These are phyloP conservation scores for Cylindroiulus punctatus DNA, from an alignment of 2,888 invertebrate genomes.

Conservation along the genomic window DNA sequence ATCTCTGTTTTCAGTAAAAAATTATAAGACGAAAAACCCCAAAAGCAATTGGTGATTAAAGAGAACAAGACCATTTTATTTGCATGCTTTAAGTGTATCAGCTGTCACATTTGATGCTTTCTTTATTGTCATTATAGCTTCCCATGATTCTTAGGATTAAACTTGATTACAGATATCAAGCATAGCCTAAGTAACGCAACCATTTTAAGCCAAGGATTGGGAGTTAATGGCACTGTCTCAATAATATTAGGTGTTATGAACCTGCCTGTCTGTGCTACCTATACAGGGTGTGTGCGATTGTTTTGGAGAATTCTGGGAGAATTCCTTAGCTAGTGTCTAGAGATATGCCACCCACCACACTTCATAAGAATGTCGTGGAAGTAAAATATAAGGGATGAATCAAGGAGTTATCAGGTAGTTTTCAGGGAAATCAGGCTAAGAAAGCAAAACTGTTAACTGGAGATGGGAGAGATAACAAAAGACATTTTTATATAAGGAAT, in stretches of 20 bases:
- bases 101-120: not conserved
- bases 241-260: not conserved
- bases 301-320: too few species aligned
- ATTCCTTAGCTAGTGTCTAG: too few species aligned
- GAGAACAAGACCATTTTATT: not conserved
- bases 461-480: too few species aligned
- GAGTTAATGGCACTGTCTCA: not conserved
- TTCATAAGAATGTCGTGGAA: too few species aligned
- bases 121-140: not conserved
- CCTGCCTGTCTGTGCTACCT: not conserved
- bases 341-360: too few species aligned
- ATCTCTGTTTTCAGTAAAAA: not conserved
- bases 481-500: too few species aligned
- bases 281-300: not conserved
- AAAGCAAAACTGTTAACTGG: too few species aligned
- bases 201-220: constrained; percentile 1
- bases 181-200: not conserved
- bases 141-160: not conserved
- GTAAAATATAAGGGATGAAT: too few species aligned
- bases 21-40: not conserved
- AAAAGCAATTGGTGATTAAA: not conserved
- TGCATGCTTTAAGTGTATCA: too few species aligned
- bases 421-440: too few species aligned
- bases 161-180: too few species aligned
- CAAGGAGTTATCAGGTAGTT: too few species aligned